Evolutionary conservation across 2,113 vertebrate genomes (phyloP).

Genomic region (Cromileptes altivelis): DNA sequence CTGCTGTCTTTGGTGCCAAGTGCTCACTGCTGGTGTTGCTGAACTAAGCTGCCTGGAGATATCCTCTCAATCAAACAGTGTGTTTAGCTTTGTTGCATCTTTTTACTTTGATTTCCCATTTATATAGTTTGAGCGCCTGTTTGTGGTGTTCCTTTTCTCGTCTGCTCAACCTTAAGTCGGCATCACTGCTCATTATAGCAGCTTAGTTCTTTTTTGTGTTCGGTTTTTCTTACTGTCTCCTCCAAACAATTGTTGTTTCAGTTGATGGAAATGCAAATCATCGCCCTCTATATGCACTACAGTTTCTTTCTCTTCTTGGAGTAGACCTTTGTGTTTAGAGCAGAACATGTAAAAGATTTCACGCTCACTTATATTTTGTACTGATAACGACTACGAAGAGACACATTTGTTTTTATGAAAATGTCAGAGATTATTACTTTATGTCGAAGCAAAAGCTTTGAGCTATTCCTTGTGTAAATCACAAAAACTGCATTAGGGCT

Average conservation of each 20-base stretch:
- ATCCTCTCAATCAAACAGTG: slow-evolving; percentile 51
- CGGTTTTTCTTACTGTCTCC: slow-evolving; percentile 1
- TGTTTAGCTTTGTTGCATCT: slow-evolving; percentile 26
- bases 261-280: slow-evolving; percentile 11
- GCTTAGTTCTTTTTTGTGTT: slow-evolving; percentile 7
- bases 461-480: slow-evolving; percentile 24
- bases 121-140: slow-evolving; percentile 30
- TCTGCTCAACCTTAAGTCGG: slow-evolving; percentile 18
- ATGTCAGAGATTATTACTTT: slow-evolving; percentile 34
- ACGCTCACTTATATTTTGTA: slow-evolving; percentile 6
- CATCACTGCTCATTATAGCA: slow-evolving; percentile 32
- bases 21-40: slow-evolving; percentile 24
- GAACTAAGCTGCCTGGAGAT: slow-evolving; percentile 46
- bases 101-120: slow-evolving; percentile 49
- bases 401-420: slow-evolving; percentile 31
- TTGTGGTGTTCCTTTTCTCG: slow-evolving; percentile 16
- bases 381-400: background rate
- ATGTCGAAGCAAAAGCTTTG: slow-evolving; percentile 1
- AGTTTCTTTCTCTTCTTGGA: background rate
- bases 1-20: slow-evolving; percentile 17
- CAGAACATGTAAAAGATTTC: slow-evolving; percentile 12
- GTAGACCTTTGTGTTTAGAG: slow-evolving; percentile 19
- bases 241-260: slow-evolving; percentile 1
- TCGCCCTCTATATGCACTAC: background rate
- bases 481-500: slow-evolving; percentile 52